phyloP scores from a whole-genome alignment of 92 coral and sea anemone genomes.

The Phenganax subtilis region DNA sequence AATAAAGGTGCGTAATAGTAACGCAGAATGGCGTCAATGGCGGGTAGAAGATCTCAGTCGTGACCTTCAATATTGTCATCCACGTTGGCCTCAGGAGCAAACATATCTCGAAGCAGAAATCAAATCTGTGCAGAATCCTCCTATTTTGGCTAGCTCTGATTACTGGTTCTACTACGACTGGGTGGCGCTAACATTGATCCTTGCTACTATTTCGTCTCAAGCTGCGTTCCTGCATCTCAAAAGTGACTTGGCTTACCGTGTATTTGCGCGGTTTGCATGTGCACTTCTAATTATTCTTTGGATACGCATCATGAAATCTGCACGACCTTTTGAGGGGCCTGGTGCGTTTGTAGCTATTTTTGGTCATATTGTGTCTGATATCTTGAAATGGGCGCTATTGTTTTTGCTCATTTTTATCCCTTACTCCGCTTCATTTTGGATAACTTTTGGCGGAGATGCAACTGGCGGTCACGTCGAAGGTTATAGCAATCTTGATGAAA shows the following conservation, averaged over 20 bases:
- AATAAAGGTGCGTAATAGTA: slow-evolving; percentile 19
- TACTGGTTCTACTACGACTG: slow-evolving; percentile 43
- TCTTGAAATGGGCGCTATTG: slow-evolving; percentile 73
- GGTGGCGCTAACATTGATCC: slow-evolving; percentile 29
- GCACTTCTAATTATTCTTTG: slow-evolving; percentile 76
- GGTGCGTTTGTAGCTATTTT: slow-evolving; percentile 95
- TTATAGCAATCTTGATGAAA: slow-evolving; percentile 60
- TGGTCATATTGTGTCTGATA: slow-evolving; percentile 72
- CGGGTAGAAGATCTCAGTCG: slow-evolving; percentile 36
- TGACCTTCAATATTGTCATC: slow-evolving; percentile 40
- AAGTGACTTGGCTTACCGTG: slow-evolving; percentile 37
- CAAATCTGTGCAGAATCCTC: slow-evolving; percentile 37
- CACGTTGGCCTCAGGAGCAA: slow-evolving; percentile 39
- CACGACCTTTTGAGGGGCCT: slow-evolving; percentile 84
- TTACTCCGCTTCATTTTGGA: slow-evolving; percentile 98
- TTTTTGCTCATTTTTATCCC: slow-evolving; percentile 81
- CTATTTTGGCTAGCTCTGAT: slow-evolving; percentile 32
- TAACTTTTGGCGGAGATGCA: slow-evolving; percentile 65
- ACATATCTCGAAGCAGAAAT: slow-evolving; percentile 42
- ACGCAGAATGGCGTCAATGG: slow-evolving; percentile 43
- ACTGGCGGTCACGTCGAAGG: slow-evolving; percentile 63
- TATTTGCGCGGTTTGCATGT: slow-evolving; percentile 63
- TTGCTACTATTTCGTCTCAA: slow-evolving; percentile 28
- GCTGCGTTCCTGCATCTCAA: slow-evolving; percentile 52
- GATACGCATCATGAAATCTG: slow-evolving; percentile 87